A percentile compares a stretch with the other conserved stretches of the same genome.
Conservation (phyloP, 2,888 invertebrate genomes). For the Erannis defoliaria region DNA sequence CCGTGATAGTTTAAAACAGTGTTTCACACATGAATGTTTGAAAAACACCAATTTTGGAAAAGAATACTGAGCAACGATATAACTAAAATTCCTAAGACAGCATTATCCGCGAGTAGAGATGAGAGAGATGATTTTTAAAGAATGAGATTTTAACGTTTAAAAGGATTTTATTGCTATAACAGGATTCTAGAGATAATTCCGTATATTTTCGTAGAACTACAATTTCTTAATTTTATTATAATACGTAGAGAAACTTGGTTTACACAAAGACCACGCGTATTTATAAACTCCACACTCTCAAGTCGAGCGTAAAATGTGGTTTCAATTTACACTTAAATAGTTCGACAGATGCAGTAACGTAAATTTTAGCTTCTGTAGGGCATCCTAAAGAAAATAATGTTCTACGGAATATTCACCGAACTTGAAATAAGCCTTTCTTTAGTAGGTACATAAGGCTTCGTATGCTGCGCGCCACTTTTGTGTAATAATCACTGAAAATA, state of each 20-base stretch:
- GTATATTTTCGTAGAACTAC: background rate
- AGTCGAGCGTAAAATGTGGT: constrained; percentile 24
- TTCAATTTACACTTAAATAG: constrained; percentile 31
- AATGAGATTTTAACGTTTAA: no score
- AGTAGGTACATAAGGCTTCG: no score
- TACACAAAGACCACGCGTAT: constrained; percentile 9
- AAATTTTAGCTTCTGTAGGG: constrained; percentile 25
- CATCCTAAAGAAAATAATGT: constrained; percentile 21
- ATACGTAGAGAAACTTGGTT: constrained; percentile 10
- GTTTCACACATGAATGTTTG: no score
- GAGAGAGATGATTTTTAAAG: no score
- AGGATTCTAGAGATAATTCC: background rate
- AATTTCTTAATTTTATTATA: constrained; percentile 9
- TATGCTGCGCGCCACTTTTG: no score
- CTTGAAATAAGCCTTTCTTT: constrained; percentile 13
- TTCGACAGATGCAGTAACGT: constrained; percentile 28
- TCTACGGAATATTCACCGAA: constrained; percentile 8
- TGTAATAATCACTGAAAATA: no score
- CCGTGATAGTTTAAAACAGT: no score
- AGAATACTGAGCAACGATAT: no score
- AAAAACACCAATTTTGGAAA: no score
- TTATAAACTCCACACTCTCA: constrained; percentile 13
- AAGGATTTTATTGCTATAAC: background rate
- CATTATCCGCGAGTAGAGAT: no score
- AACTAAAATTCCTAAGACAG: no score